A percentile compares a stretch with the other conserved stretches of the same genome.
Evolutionary conservation across 2,888 invertebrate species (phyloP).

Genomic region (Dromius quadrimaculatus): DNA sequence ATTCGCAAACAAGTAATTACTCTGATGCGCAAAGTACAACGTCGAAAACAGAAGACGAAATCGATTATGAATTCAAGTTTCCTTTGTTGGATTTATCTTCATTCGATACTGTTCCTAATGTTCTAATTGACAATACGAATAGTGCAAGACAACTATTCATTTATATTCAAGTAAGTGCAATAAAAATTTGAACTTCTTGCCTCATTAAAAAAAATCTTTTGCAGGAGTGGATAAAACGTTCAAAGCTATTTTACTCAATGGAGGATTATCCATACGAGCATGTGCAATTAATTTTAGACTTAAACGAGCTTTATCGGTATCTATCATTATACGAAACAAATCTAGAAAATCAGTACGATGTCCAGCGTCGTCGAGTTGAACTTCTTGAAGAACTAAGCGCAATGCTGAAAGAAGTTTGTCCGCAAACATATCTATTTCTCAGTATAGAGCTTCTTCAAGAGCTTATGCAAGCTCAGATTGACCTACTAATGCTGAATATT

Average conservation of each 20-base stretch:
- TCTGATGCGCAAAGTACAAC: neutral
- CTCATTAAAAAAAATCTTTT: neutral
- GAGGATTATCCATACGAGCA: constrained; percentile 72
- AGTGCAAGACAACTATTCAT: constrained; percentile 71
- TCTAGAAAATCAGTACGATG: constrained; percentile 72
- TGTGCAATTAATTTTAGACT: constrained; percentile 71
- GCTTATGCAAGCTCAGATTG: constrained; percentile 73
- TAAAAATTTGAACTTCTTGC: neutral
- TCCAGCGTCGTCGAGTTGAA: constrained; percentile 72
- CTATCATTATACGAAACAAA: constrained; percentile 80
- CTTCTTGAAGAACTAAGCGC: constrained; percentile 71
- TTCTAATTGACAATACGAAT: constrained; percentile 63
- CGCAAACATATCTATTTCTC: constrained; percentile 69
- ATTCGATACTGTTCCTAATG: neutral
- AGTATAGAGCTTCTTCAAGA: constrained; percentile 67
- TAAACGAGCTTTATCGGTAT: constrained; percentile 76
- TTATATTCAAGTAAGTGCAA: constrained; percentile 65
- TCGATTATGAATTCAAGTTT: constrained; percentile 15
- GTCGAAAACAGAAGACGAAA: constrained; percentile 2
- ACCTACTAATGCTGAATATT: constrained; percentile 73
- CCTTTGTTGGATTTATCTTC: neutral
- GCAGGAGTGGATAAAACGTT: constrained; percentile 70
- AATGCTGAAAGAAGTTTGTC: constrained; percentile 70
- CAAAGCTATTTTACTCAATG: constrained; percentile 71
- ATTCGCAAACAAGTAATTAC: neutral